Evolutionary conservation across 2,797 vertebrate genomes (phyloP), one percentile per base, ranked within the genome.

Genomic region (Philypnodon macrostomus): DNA sequence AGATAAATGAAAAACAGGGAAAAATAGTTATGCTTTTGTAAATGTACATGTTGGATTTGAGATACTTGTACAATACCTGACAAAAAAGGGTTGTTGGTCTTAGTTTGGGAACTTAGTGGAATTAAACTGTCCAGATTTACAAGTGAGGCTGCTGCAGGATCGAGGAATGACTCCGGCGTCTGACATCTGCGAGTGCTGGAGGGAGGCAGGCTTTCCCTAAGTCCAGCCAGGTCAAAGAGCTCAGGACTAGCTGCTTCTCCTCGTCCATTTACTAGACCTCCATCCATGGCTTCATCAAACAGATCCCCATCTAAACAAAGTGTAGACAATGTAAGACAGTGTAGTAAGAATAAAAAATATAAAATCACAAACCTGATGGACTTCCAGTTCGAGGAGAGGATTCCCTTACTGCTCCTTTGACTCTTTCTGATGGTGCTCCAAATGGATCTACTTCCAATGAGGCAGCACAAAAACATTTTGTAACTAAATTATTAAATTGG

Each of bases 41-140:
- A n/a, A 45, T 7, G n/a, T 39, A 26, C 27, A 46, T 19, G 16
- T 31, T 9, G n/a, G 4, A 17, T 19, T 12, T 45, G 5, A 12
- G 11, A n/a, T 10, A 32, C 6, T 2, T n/a, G 26, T 15, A 21
- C 8, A 16, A 16, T 83, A 85, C 86, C 81, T 81, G 83, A 63
- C 47, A 96, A 77, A 79, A 98, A 97, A 14, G 95, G 96, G 80
- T 98, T 98, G 54, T 87, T 86, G 31, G 80, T 89, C 77, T 92
- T 95, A 44, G 86, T 53, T 19, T 77, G 53, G 0, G 83, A 67
- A 56, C 92, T 88, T 0, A 42, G 40, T 11, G 91, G 81, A 4
- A 98, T 92, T 73, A 98, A 60, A 8, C 70, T 88, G 42, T 97
- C 94, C 63, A 97, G 84, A 73, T 98, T 94, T 60, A 98, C 94